These are phyloP conservation scores for Coboldia fuscipes DNA, from an alignment of 1,140 invertebrate genomes.

Conservation along the genomic window DNA sequence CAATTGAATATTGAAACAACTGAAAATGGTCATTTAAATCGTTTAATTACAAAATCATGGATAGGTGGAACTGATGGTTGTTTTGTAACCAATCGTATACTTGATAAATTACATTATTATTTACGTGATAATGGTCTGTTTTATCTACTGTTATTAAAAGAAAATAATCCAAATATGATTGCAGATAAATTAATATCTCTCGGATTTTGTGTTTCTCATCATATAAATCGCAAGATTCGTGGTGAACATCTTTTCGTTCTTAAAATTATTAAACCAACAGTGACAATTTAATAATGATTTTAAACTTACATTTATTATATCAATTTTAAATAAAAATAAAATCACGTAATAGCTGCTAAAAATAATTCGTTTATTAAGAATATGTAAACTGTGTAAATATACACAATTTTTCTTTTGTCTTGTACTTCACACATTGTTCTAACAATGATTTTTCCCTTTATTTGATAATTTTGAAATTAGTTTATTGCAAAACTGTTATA, in stretches of 20 bases:
- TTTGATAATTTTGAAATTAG: no score
- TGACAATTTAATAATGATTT: no score
- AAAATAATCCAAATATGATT: constrained; percentile 66
- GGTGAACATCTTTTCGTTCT: constrained; percentile 26
- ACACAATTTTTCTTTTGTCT: no score
- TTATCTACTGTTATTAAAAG: constrained; percentile 66
- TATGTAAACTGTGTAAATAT: no score
- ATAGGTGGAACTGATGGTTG: constrained; percentile 65
- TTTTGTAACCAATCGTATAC: constrained; percentile 55
- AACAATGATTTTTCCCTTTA: no score
- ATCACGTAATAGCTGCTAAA: no score
- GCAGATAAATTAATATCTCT: constrained; percentile 30
- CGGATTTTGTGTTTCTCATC: constrained; percentile 33
- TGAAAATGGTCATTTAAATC: constrained; percentile 10
- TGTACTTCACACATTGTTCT: no score
- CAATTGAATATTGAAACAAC: constrained; percentile 36
- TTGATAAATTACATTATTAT: constrained; percentile 40
- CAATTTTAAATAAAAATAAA: no score
- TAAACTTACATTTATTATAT: no score
- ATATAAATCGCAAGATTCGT: constrained; percentile 38
- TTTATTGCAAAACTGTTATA: no score
- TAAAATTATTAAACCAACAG: no score
- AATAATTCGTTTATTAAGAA: no score
- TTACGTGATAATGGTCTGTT: constrained; percentile 49
- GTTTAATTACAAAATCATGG: constrained; percentile 32